These are phyloP conservation scores for Aphidius gifuensis DNA, from an alignment of 1,140 invertebrate species.

Conservation along the genomic window DNA sequence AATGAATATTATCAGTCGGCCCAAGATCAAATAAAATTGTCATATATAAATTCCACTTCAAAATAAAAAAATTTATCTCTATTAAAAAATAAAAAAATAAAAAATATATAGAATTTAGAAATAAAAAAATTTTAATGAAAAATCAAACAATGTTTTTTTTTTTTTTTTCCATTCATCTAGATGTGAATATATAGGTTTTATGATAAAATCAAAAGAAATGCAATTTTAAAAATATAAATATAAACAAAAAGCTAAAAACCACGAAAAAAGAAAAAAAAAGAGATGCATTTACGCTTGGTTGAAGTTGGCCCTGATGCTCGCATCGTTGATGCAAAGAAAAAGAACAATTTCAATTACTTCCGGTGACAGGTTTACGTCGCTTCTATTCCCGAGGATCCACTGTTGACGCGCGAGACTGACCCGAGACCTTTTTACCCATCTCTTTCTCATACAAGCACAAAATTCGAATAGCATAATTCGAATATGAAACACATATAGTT, in stretches of 20 bases:
- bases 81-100: background rate
- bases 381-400: conserved; percentile 31
- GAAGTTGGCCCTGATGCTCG: conserved; percentile 2
- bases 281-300: conserved; percentile 15
- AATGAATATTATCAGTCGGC: conserved; percentile 9
- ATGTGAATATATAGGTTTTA: no score
- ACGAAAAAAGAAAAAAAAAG: no score
- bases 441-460: background rate
- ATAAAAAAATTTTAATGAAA: background rate
- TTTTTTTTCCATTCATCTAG: no score
- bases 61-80: conserved; percentile 7
- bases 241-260: no score
- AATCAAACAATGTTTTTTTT: background rate
- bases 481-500: conserved; percentile 1
- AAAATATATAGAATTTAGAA: background rate
- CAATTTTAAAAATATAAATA: no score
- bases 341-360: conserved; percentile 32
- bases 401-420: conserved; percentile 28
- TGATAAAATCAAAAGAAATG: no score
- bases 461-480: conserved; percentile 4
- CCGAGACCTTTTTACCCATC: background rate
- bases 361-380: conserved; percentile 25
- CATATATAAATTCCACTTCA: conserved; percentile 12
- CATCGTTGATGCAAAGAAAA: conserved; percentile 21
- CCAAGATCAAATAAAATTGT: conserved; percentile 15